phyloP scores from a whole-genome alignment of 1,140 invertebrate genomes.

The Macrobrachium rosenbergii region DNA sequence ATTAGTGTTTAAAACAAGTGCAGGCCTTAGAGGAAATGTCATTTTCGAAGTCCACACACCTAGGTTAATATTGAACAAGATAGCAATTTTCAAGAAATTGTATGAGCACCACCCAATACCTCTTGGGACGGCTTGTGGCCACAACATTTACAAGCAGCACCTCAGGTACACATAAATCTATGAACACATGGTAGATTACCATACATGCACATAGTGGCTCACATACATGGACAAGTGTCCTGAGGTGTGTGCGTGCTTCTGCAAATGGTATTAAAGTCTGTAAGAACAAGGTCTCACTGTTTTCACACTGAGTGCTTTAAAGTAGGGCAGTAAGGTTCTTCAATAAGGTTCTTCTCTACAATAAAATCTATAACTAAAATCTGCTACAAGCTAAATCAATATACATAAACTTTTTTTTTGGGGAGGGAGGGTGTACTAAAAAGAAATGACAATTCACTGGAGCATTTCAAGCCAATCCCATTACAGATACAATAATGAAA shows the following conservation, averaged over 20 bases:
- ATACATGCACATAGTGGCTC: slow-evolving; percentile 55
- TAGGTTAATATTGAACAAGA: background rate
- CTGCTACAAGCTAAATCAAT: slow-evolving; percentile 14
- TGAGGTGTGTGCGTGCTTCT: slow-evolving; percentile 45
- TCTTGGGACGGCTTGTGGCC: slow-evolving; percentile 51
- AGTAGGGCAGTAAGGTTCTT: background rate
- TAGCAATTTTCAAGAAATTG: slow-evolving; percentile 6
- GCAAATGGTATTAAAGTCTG: slow-evolving; percentile 53
- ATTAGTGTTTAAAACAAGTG: slow-evolving; percentile 53
- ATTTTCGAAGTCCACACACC: too few species aligned
- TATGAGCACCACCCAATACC: slow-evolving; percentile 50
- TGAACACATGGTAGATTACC: slow-evolving; percentile 34
- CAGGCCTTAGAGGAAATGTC: slow-evolving; percentile 30
- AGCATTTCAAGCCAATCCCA: slow-evolving; percentile 25
- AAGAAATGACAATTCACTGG: slow-evolving; percentile 10
- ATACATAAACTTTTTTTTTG: too few species aligned
- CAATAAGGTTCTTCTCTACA: slow-evolving; percentile 5
- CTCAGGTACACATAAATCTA: slow-evolving; percentile 37
- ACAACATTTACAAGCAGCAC: slow-evolving; percentile 54
- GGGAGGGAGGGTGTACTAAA: background rate
- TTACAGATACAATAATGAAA: slow-evolving; percentile 50
- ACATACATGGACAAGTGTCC: slow-evolving; percentile 48
- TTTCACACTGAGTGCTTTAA: slow-evolving; percentile 46
- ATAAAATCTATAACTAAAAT: slow-evolving; percentile 32
- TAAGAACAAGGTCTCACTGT: slow-evolving; percentile 54